Conservation (phyloP, 2,113 vertebrate genomes). For the Dasypus novemcinctus region DNA sequence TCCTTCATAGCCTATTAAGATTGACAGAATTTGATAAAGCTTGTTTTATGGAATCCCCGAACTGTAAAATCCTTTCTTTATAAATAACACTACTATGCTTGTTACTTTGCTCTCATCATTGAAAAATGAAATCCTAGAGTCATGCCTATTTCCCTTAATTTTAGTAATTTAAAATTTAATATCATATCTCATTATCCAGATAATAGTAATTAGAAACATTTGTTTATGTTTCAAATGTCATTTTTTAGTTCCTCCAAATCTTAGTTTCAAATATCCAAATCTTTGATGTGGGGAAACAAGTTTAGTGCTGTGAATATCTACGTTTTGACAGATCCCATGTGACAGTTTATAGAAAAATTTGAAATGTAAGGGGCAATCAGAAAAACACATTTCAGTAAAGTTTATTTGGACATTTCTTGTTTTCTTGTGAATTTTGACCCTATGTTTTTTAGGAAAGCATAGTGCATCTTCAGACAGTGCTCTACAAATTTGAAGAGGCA, state of each 20-base stretch:
- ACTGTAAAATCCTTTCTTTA: neutral
- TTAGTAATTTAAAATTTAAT: constrained; percentile 24
- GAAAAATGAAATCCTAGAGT: constrained; percentile 53
- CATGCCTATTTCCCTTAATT: neutral
- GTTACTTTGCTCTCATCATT: constrained; percentile 46
- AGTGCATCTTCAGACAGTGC: constrained; percentile 57
- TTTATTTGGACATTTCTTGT: constrained; percentile 53
- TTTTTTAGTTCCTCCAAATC: constrained; percentile 62
- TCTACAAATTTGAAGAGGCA: constrained; percentile 64
- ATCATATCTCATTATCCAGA: constrained; percentile 48
- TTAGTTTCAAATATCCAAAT: constrained; percentile 52
- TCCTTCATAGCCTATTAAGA: neutral
- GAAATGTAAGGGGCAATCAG: constrained; percentile 35
- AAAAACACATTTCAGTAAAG: constrained; percentile 47
- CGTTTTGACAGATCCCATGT: constrained; percentile 9
- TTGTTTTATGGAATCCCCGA: constrained; percentile 46
- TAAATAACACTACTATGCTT: neutral
- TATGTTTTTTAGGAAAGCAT: constrained; percentile 59
- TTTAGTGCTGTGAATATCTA: constrained; percentile 26
- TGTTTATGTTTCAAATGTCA: constrained; percentile 63
- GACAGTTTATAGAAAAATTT: constrained; percentile 44
- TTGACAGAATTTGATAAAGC: constrained; percentile 23
- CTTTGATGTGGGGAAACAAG: constrained; percentile 9
- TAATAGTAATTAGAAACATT: constrained; percentile 63
- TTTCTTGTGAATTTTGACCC: constrained; percentile 63